Conservation (phyloP, 2,113 vertebrate genomes). For the Chaetops frenatus region DNA sequence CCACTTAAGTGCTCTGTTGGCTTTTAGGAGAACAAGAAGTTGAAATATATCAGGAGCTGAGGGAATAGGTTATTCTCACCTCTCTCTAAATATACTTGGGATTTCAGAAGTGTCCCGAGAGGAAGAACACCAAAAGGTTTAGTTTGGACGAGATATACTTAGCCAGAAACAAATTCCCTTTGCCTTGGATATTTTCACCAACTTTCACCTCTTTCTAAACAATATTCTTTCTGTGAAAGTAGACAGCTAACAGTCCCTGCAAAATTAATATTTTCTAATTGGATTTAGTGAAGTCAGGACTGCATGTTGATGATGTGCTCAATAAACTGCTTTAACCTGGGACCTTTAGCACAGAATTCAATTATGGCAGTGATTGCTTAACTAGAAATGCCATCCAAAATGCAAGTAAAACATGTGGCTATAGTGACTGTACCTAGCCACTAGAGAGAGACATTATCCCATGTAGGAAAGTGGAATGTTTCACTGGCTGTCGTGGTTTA, state of each 20-base stretch:
- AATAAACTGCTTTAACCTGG: background rate
- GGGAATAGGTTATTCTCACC: background rate
- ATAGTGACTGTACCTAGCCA: slow-evolving; percentile 56
- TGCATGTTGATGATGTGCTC: background rate
- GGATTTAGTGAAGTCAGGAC: background rate
- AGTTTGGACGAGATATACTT: background rate
- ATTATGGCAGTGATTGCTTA: background rate
- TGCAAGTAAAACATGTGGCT: background rate
- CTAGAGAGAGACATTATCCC: slow-evolving; percentile 66
- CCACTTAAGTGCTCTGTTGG: background rate
- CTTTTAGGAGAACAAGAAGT: background rate
- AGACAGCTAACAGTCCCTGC: background rate
- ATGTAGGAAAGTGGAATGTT: slow-evolving; percentile 9
- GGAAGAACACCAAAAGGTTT: background rate
- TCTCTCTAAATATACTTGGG: background rate
- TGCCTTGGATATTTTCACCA: background rate
- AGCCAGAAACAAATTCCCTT: background rate
- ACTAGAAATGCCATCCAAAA: background rate
- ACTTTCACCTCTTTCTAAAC: background rate
- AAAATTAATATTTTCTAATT: background rate
- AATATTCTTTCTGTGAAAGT: background rate
- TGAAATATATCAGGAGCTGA: background rate
- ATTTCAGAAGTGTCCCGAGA: background rate
- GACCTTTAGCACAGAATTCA: background rate
- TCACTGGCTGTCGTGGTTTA: background rate